Base-by-base conservation (phyloP, 2,797 vertebrate species). In the Fundulus diaphanus region DNA sequence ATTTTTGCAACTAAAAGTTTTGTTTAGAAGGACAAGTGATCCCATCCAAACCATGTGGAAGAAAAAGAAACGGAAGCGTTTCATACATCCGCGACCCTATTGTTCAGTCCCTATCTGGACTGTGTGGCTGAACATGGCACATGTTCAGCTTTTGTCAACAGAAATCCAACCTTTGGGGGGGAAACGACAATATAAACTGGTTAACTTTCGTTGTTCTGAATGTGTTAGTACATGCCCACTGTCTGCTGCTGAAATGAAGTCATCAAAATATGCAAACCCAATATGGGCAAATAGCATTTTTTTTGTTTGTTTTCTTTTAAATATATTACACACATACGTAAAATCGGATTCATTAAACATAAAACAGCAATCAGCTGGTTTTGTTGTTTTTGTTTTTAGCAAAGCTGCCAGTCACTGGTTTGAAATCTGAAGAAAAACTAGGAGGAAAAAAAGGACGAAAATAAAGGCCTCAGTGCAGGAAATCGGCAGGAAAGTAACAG, bases 201-300 rank as follows among this genome's bases (percentile, higher is more conserved):
- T 8, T 63, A 63, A 37, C 33, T 2, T 24, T 22, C 31, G 35
- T 35, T 22, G 59, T 24, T 61, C 3, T 61, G 16, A 65, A n/a
- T 3, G 5, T 1, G 9, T n/a, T 46, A 27, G n/a, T 33, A 18
- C 48, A 24, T 46, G 15, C 18, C 7, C 27, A 46, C 40, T 15
- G 1, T 46, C 70, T 65, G 71, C 35, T 44, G 51, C 1, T 56
- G 22, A 37, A 56, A 24, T 33, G 12, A 68, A 72, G 33, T 35
- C 16, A 20, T 8, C 27, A 49, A 49, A 22, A 4, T n/a, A 65
- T 70, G 80, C 68, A 54, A 88, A 93, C 92, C 93, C 93, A 94
- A 94, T 93, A 92, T 94, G 93, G 92, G 94, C 77, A 77, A 93
- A 91, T 74, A 79, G 80, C 70, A 33, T 52, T 82, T 68, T 63